These are phyloP conservation scores for Podarcis siculus DNA, from an alignment of 2,797 vertebrate genomes.

Conservation along the genomic window DNA sequence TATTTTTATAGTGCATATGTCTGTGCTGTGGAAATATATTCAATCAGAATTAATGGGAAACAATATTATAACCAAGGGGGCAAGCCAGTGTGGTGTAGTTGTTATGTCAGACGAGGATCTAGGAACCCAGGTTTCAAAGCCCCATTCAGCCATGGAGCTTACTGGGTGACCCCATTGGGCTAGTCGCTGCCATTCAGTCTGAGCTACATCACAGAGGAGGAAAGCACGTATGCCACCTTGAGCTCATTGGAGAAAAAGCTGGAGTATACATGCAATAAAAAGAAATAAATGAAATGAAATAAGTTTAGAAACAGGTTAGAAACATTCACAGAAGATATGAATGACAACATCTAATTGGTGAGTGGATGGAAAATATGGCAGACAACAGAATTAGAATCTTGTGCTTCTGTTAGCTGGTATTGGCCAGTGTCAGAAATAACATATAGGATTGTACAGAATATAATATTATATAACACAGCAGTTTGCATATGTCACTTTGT, in stretches of 20 bases:
- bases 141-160: no score
- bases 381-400: neutral
- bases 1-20: neutral
- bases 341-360: neutral
- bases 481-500: neutral
- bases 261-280: no score
- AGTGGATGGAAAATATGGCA: neutral
- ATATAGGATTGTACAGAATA: neutral
- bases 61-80: neutral
- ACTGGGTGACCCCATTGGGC: no score
- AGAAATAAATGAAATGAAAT: no score
- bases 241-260: no score
- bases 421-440: neutral
- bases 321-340: neutral
- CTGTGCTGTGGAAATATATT: neutral
- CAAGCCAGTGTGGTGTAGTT: no score
- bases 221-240: no score
- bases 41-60: neutral
- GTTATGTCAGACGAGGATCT: no score
- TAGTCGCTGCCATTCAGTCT: no score
- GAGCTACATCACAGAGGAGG: no score
- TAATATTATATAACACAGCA: neutral
- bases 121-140: no score
- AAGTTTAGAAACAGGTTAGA: neutral
- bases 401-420: neutral